Conservation (phyloP, 2,888 invertebrate genomes). For the Drosophila neotestacea region DNA sequence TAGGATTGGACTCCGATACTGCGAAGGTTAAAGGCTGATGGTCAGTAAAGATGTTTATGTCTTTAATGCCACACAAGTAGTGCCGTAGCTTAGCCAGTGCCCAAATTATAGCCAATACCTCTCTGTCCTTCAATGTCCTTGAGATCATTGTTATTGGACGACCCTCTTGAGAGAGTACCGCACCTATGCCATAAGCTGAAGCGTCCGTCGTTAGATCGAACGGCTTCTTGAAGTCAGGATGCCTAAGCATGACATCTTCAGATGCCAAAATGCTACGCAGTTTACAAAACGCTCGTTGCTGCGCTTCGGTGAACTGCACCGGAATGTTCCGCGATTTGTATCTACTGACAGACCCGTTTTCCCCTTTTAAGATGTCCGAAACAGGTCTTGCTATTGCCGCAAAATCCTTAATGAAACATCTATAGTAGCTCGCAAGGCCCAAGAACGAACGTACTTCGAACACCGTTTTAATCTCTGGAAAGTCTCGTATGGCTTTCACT, state of each 20-base stretch:
- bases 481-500: neutral
- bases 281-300: neutral
- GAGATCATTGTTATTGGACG: constrained; percentile 5
- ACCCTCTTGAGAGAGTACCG: constrained; percentile 11
- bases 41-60: constrained; percentile 13
- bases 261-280: constrained; percentile 15
- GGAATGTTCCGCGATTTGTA: too few relatives aligned
- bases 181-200: constrained; percentile 13
- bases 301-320: too few relatives aligned
- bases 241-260: constrained; percentile 7
- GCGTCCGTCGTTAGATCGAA: constrained; percentile 25
- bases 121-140: constrained; percentile 13
- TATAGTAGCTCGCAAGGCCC: too few relatives aligned
- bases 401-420: neutral
- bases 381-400: neutral
- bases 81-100: constrained; percentile 11
- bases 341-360: too few relatives aligned
- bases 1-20: too few relatives aligned
- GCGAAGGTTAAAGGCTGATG: too few relatives aligned
- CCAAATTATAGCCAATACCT: constrained; percentile 19
- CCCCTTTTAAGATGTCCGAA: too few relatives aligned
- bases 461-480: neutral
- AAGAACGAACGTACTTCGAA: neutral
- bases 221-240: constrained; percentile 16
- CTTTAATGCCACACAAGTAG: constrained; percentile 6